Conservation (phyloP, 1,140 invertebrate species). For the Apis dorsata region DNA sequence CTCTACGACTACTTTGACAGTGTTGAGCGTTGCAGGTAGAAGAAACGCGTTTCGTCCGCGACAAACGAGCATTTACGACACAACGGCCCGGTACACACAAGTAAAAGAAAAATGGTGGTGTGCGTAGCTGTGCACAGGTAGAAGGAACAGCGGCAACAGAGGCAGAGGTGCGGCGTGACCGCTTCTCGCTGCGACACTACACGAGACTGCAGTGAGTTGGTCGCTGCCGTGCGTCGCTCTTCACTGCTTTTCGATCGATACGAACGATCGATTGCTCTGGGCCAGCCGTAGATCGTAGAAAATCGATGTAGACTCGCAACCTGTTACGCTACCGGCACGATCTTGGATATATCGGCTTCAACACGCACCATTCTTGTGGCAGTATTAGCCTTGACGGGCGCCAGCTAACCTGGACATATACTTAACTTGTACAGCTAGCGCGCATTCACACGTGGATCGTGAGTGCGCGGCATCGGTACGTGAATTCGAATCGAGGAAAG, state of each 20-base stretch:
- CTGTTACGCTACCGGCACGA: constrained; percentile 29
- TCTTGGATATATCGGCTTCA: not conserved
- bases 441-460: constrained; percentile 49
- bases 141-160: constrained; percentile 47
- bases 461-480: constrained; percentile 16
- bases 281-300: constrained; percentile 13
- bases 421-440: constrained; percentile 38
- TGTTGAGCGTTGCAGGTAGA: constrained; percentile 32
- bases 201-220: constrained; percentile 52
- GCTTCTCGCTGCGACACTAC: constrained; percentile 42
- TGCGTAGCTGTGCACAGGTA: constrained; percentile 33
- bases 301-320: constrained; percentile 21
- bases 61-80: not conserved
- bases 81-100: constrained; percentile 7
- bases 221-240: constrained; percentile 35
- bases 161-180: constrained; percentile 43
- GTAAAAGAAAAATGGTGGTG: constrained; percentile 40
- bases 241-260: constrained; percentile 21
- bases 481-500: constrained; percentile 20
- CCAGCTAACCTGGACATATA: constrained; percentile 67
- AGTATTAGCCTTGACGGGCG: constrained; percentile 73
- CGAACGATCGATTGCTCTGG: constrained; percentile 22
- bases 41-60: constrained; percentile 32
- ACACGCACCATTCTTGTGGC: constrained; percentile 22
- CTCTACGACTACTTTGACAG: not conserved